phyloP scores from a whole-genome alignment of 2,113 vertebrate species.

The Bungarus multicinctus region DNA sequence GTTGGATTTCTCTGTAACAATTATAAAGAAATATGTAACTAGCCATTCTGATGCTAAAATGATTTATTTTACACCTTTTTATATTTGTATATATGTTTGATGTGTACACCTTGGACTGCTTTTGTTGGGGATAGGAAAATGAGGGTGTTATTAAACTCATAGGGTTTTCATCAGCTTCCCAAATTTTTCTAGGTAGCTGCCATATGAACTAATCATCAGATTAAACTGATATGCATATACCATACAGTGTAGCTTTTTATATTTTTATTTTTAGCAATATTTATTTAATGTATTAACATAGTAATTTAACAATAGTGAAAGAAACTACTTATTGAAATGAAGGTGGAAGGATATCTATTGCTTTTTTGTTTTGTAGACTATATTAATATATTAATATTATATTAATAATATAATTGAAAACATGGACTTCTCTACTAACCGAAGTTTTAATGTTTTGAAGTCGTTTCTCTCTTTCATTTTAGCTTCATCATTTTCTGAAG shows the following conservation, averaged over 20 bases:
- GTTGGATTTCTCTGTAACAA: not conserved
- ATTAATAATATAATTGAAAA: not conserved
- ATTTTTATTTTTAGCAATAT: not conserved
- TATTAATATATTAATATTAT: not conserved
- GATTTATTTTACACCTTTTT: not conserved
- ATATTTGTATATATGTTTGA: not conserved
- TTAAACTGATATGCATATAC: not conserved
- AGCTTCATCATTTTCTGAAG: slow-evolving; percentile 11
- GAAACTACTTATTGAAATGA: not conserved
- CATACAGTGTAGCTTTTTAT: not conserved
- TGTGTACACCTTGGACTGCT: not conserved
- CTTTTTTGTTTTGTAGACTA: not conserved
- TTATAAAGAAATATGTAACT: not conserved
- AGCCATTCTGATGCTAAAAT: not conserved
- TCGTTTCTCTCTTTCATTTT: not conserved
- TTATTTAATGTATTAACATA: not conserved
- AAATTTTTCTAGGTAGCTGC: not conserved
- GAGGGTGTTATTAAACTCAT: not conserved
- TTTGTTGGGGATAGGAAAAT: not conserved
- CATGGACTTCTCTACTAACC: not conserved
- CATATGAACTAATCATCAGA: not conserved
- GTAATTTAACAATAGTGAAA: not conserved
- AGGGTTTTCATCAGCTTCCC: not conserved
- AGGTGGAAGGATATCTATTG: not conserved
- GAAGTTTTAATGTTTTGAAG: not conserved